phyloP scores from a whole-genome alignment of 2,888 invertebrate species.

The Disparrhopalites patrizii region DNA sequence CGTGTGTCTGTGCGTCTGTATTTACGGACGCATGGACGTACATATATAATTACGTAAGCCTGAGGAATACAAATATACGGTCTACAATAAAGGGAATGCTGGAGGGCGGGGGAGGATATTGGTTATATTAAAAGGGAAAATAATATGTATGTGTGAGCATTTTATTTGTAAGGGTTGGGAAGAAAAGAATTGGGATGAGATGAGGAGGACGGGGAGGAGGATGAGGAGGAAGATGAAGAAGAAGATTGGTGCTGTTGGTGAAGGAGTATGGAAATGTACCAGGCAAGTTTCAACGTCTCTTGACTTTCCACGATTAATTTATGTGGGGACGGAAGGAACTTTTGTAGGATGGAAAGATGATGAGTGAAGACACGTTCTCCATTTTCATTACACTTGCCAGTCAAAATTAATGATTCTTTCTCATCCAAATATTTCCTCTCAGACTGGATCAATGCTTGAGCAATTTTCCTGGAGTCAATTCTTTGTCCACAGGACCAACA shows the following conservation, averaged over 20 bases:
- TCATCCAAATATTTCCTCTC: constrained; percentile 29
- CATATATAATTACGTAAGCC: too few species aligned
- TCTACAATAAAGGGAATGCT: neutral
- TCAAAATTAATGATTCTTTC: constrained; percentile 33
- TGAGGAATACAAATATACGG: too few species aligned
- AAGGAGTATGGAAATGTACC: constrained; percentile 34
- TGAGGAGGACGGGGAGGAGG: neutral
- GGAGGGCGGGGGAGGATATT: too few species aligned
- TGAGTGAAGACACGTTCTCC: constrained; percentile 29
- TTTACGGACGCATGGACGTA: too few species aligned
- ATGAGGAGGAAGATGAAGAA: neutral
- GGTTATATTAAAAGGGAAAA: neutral
- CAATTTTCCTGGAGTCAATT: constrained; percentile 30
- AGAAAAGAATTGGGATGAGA: neutral
- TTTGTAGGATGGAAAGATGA: constrained; percentile 34
- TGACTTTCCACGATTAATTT: constrained; percentile 43
- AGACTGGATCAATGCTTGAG: constrained; percentile 19
- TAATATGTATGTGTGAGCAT: neutral
- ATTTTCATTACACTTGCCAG: constrained; percentile 25
- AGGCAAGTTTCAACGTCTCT: constrained; percentile 44
- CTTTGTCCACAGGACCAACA: constrained; percentile 37
- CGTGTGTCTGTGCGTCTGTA: too few species aligned
- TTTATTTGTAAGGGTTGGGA: neutral
- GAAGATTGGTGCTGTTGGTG: neutral
- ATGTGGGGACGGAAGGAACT: constrained; percentile 33